Evolutionary conservation across 2,113 vertebrate genomes (phyloP), one percentile per base, ranked within the genome.

Genomic region (Triplophysa tibetana): DNA sequence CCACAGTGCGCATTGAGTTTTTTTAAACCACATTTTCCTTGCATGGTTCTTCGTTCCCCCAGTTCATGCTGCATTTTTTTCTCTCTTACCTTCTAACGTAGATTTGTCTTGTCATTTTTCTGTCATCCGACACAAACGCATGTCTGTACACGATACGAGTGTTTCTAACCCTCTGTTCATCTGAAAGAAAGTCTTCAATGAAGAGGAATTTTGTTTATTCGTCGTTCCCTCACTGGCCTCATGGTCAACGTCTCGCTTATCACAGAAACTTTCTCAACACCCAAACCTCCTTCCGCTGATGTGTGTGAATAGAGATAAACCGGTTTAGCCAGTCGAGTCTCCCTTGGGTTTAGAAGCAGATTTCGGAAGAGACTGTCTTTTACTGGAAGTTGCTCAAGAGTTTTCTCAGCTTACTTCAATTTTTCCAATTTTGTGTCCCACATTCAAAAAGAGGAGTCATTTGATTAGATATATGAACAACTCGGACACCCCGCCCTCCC

Each of bases 251-350:
- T 70, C 63, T 77, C 67, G 2, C 26, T 54, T 70, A 68, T 81
- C 63, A 64, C 66, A 52, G 80, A 68, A 77, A 67, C 80, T 65
- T 64, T 54, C 54, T 70, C 80, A 67, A 67, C 75, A 52, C 62
- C 24, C 23, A 76, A 78, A 67, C 50, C 75, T 61, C 66, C 70
- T 75, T 58, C 64, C 70, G 16, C 60, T 61, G 38, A 76, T 82
- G 26, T 73, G 23, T 16, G 14, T 65, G 70, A 77, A 24, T 23
- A 65, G 70, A 70, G 43, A 78, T 73, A 69, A 86, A 82, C 85
- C 75, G 69, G 82, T 86, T 84, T 54, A 61, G 80, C 82, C 45
- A 70, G 79, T 79, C 14, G 29, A 58, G 52, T 74, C 61, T 62
- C 48, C 8, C 43, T 66, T 75, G 56, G 69, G 50, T 64, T 21